Evolutionary conservation across 2,113 vertebrate genomes (phyloP), one percentile per base, ranked within the genome.

Genomic region (Engraulis encrasicolus): DNA sequence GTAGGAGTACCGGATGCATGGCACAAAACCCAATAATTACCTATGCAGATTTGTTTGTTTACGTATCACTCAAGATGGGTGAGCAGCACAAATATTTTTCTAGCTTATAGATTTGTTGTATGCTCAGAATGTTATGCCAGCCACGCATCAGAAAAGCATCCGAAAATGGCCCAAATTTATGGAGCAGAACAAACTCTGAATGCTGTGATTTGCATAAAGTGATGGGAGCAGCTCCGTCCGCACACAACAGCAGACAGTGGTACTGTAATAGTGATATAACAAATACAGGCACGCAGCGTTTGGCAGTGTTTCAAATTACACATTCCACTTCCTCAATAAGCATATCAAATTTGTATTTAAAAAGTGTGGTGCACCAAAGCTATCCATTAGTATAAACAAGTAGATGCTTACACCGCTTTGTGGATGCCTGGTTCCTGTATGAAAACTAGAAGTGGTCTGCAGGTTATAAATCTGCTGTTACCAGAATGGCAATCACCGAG

Each of bases 151-250:
- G 34, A 31, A 71, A 74, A 74, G 66, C 66, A 74, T 74, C 66
- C 31, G 23, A 74, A 31, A 74, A 34, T 15, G 11, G 66, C 11
- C 31, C n/a, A 54, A 91, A 66, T 94, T 91, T 88, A 91, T 92
- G 89, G 86, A 89, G 91, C 91, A 87, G 78, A 91, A 88, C 90
- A 89, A 92, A 90, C 89, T 89, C 85, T 84, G 86, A 87, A 93
- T 90, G 88, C 81, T 81, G 38, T 80, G 17, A 93, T 94, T 93
- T 94, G 91, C 92, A 94, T 94, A 93, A 91, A 91, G 90, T 92
- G 89, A 93, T 92, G 89, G 90, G 89, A 90, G 86, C 89, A 0
- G 27, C 87, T 88, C 78, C 84, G 91, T 88, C 78, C 84, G 91
- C 92, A 91, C 89, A 89, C 83, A 93, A 92, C 85, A 88, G 85